Percentiles rank a stretch among this genome's conserved stretches.
phyloP scores from a whole-genome alignment of 2,797 vertebrate genomes.

The Odontamblyopus lacepedii region DNA sequence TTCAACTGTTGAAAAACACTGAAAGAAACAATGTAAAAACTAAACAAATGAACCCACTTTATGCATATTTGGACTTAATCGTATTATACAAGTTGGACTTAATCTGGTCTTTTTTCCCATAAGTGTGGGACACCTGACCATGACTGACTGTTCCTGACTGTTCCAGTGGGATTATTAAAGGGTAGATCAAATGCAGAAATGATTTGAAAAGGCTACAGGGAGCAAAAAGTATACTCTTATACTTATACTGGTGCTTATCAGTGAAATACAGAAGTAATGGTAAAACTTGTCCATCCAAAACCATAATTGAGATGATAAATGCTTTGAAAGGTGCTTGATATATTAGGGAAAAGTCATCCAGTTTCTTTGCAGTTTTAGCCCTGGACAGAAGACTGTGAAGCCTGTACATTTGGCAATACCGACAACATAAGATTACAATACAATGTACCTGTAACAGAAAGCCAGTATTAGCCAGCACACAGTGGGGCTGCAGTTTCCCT shows the following conservation, averaged over 20 bases:
- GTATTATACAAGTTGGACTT: background rate
- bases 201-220: too few relatives aligned
- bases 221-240: too few relatives aligned
- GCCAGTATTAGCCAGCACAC: constrained; percentile 45
- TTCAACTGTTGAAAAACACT: background rate
- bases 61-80: background rate
- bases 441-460: constrained; percentile 19
- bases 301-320: background rate
- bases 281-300: background rate
- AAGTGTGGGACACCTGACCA: background rate
- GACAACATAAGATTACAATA: constrained; percentile 17
- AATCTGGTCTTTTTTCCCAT: background rate
- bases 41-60: background rate
- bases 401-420: constrained; percentile 17
- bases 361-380: background rate
- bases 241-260: too few relatives aligned
- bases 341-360: too few relatives aligned
- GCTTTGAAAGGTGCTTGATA: background rate
- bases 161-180: background rate
- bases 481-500: constrained; percentile 79
- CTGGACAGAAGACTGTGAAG: constrained; percentile 32
- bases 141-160: too few relatives aligned
- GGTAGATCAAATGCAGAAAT: too few relatives aligned
- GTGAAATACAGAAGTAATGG: too few relatives aligned
- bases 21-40: background rate